A percentile compares a stretch with the other conserved stretches of the same genome.
Conservation (phyloP, 35 echinoderm and acorn worm species). For the Lytechinus variegatus region DNA sequence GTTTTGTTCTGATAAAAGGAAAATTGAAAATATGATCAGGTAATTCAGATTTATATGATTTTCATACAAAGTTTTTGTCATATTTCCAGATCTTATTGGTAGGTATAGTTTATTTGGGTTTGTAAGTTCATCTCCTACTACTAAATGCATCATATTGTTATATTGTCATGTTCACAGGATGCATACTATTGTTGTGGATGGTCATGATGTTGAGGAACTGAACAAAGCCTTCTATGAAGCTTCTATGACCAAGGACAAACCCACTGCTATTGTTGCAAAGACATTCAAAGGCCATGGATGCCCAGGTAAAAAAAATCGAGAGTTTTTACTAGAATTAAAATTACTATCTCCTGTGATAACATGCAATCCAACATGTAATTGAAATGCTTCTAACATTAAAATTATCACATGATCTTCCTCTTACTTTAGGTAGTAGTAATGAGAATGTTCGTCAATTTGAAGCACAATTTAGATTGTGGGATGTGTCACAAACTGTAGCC, state of each 20-base stretch:
- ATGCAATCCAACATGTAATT: too few relatives aligned
- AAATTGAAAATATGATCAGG: neutral
- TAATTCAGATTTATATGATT: neutral
- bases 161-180: conserved; percentile 44
- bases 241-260: conserved; percentile 73
- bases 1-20: neutral
- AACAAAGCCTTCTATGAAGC: conserved; percentile 85
- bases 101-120: neutral
- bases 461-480: too few relatives aligned
- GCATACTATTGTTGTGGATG: conserved; percentile 83
- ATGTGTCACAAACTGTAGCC: too few relatives aligned
- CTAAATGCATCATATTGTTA: neutral
- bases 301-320: conserved; percentile 56
- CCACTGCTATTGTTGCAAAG: conserved; percentile 91
- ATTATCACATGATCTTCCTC: too few relatives aligned
- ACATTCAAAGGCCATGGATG: conserved; percentile 94
- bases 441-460: too few relatives aligned
- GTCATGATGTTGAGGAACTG: conserved; percentile 85
- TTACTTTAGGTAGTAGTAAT: too few relatives aligned
- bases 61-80: neutral
- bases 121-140: neutral
- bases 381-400: too few relatives aligned
- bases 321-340: too few relatives aligned
- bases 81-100: neutral
- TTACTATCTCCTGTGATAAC: too few relatives aligned